Evolutionary conservation across 1,140 invertebrate genomes (phyloP).

Genomic region (Saccostrea glomerata): DNA sequence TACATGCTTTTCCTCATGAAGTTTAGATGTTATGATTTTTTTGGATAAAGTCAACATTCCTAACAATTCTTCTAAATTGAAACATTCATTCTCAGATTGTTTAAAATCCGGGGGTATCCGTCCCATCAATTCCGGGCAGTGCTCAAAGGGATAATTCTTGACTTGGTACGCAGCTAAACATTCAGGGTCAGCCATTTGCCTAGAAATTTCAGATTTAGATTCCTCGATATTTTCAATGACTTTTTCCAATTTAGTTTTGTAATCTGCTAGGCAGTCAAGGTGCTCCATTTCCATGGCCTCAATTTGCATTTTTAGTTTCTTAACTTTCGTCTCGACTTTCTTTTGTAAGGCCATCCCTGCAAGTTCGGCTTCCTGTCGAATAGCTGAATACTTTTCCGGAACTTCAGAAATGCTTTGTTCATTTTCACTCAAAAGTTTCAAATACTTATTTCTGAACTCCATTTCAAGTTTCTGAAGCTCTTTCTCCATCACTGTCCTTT

Average conservation of each 20-base stretch:
- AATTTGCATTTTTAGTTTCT: neutral
- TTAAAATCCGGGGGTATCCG: neutral
- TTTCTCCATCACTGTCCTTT: neutral
- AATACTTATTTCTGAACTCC: neutral
- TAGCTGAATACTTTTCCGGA: neutral
- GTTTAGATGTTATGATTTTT: neutral
- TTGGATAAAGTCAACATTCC: neutral
- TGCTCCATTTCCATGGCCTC: neutral
- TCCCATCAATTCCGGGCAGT: neutral
- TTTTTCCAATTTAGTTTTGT: neutral
- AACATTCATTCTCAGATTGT: neutral
- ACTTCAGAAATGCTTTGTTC: neutral
- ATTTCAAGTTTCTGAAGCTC: neutral
- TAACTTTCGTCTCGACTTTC: neutral
- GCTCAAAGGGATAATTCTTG: neutral
- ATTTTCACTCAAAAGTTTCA: neutral
- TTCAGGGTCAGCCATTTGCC: neutral
- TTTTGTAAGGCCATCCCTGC: neutral
- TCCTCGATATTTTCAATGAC: neutral
- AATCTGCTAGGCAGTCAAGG: neutral
- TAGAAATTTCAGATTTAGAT: neutral
- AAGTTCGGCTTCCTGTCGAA: neutral
- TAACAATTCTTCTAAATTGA: neutral
- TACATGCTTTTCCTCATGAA: neutral
- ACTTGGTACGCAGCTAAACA: neutral